These are phyloP conservation scores for Mus minutoides DNA, from an alignment of 2,797 vertebrate genomes.

Conservation along the genomic window DNA sequence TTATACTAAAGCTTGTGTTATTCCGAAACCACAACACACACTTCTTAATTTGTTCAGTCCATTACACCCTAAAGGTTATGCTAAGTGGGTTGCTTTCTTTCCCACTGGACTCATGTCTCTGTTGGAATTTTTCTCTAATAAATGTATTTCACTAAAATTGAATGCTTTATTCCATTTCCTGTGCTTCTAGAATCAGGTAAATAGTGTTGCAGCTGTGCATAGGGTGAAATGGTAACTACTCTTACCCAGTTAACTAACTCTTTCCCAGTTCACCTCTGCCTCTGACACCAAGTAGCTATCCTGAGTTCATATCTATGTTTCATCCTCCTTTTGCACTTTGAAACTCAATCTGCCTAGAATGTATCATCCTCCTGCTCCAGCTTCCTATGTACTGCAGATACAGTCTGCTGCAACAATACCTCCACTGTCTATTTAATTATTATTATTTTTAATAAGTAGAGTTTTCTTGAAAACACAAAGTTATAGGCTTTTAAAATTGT, in stretches of 20 bases:
- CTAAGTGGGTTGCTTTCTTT: background rate
- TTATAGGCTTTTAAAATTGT: background rate
- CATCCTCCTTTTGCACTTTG: background rate
- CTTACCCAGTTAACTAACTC: background rate
- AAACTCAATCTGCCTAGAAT: background rate
- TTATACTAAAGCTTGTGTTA: background rate
- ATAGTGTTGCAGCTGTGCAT: accelerated
- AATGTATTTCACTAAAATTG: background rate
- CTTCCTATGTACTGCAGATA: background rate
- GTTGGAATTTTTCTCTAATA: background rate
- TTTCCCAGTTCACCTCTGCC: background rate
- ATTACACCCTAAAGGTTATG: background rate
- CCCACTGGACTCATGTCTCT: background rate
- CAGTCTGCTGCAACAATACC: background rate
- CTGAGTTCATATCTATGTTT: background rate
- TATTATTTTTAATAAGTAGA: background rate
- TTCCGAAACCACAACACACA: background rate
- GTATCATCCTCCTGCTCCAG: background rate
- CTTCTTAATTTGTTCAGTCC: background rate
- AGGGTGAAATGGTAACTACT: too few species aligned
- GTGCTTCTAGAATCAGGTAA: background rate
- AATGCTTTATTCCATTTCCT: background rate
- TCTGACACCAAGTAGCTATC: background rate
- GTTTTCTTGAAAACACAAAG: background rate
- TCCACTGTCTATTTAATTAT: background rate